Evolutionary conservation across 1,140 invertebrate species (phyloP).

Genomic region (Philaenus spumarius): DNA sequence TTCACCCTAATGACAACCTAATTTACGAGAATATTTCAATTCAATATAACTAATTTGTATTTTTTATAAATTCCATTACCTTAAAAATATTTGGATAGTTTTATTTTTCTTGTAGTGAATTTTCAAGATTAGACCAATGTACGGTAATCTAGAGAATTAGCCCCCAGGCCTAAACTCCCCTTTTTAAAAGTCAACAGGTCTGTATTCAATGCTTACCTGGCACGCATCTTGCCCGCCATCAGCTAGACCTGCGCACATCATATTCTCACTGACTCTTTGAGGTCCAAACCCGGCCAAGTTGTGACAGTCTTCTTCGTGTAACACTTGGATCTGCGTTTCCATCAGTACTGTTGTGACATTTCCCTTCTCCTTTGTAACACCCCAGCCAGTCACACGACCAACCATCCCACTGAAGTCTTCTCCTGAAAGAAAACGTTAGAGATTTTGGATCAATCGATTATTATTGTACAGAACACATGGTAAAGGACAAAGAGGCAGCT

Average conservation of each 20-base stretch:
- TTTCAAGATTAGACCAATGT: too few relatives aligned
- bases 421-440: constrained; percentile 20
- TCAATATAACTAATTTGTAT: too few relatives aligned
- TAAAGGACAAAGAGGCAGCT: constrained; percentile 10
- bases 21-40: too few relatives aligned
- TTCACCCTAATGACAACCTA: too few relatives aligned
- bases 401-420: constrained; percentile 40
- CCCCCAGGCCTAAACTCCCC: too few relatives aligned
- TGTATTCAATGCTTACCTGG: constrained; percentile 39
- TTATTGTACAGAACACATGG: constrained; percentile 18
- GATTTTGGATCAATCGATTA: constrained; percentile 17
- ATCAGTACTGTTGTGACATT: constrained; percentile 45
- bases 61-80: too few relatives aligned
- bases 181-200: too few relatives aligned
- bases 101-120: too few relatives aligned
- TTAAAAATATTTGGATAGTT: too few relatives aligned
- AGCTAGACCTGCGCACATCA: constrained; percentile 40
- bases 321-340: constrained; percentile 44
- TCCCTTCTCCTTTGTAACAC: constrained; percentile 42
- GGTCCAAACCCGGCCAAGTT: constrained; percentile 44
- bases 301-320: constrained; percentile 39
- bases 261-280: constrained; percentile 51
- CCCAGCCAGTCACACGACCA: constrained; percentile 58
- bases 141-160: too few relatives aligned
- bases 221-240: constrained; percentile 42